Conservation (phyloP, 2,888 invertebrate genomes). For the Mythimna loreyi region DNA sequence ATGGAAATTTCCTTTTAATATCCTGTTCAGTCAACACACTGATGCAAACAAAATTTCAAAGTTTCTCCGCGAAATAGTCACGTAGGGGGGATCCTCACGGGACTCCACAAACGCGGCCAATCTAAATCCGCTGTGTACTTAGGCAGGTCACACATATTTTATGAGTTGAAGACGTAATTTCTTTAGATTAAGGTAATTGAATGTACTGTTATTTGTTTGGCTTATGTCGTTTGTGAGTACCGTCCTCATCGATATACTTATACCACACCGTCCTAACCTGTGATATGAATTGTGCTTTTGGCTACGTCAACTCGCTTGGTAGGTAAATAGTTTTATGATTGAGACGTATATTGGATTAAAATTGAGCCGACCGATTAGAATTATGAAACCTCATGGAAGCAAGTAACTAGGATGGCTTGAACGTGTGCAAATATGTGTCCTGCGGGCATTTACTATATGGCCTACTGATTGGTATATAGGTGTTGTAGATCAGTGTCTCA, state of each 20-base stretch:
- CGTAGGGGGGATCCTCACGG: conserved; percentile 54
- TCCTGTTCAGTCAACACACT: conserved; percentile 57
- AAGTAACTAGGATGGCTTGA: not conserved
- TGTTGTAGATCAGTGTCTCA: too few relatives aligned
- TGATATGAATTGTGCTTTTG: not conserved
- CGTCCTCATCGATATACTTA: too few relatives aligned
- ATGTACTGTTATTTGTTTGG: conserved; percentile 19
- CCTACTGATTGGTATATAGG: too few relatives aligned
- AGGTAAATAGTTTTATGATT: not conserved
- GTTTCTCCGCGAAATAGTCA: conserved; percentile 61
- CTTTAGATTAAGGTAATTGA: conserved; percentile 16
- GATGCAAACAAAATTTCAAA: conserved; percentile 64
- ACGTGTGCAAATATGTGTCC: too few relatives aligned
- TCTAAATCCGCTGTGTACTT: conserved; percentile 42
- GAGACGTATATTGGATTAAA: not conserved
- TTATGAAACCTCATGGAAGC: not conserved
- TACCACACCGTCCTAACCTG: not conserved
- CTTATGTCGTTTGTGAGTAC: conserved; percentile 8
- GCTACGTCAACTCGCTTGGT: not conserved
- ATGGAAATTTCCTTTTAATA: conserved; percentile 55
- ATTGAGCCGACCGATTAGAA: not conserved
- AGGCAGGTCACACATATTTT: conserved; percentile 23
- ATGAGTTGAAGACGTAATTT: conserved; percentile 25
- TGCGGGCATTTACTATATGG: too few relatives aligned
- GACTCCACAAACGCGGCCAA: conserved; percentile 46